These are phyloP conservation scores for Crocidura indochinensis DNA, from an alignment of 2,797 vertebrate species.

Conservation along the genomic window DNA sequence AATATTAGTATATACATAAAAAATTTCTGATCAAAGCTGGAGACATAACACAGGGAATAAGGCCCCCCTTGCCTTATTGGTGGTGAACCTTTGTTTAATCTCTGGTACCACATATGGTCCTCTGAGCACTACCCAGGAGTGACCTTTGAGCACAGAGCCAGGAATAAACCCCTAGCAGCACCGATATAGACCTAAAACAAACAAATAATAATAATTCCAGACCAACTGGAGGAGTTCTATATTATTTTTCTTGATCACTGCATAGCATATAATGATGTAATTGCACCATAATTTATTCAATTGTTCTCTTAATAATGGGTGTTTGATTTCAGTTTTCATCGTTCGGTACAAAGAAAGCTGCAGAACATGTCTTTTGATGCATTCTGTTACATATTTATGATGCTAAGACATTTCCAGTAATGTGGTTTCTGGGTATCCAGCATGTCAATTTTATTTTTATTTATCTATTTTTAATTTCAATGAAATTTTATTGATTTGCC, in stretches of 20 bases:
- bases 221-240: not conserved
- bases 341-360: not conserved
- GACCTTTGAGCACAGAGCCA: too few species aligned
- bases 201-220: not conserved
- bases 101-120: too few species aligned
- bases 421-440: not conserved
- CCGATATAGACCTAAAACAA: too few species aligned
- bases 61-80: too few species aligned
- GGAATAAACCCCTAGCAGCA: too few species aligned
- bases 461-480: not conserved
- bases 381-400: not conserved
- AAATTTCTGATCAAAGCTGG: not conserved
- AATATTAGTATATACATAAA: not conserved
- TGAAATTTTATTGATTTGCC: not conserved
- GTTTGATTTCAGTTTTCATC: constrained; percentile 9
- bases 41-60: too few species aligned
- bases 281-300: not conserved
- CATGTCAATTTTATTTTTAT: not conserved
- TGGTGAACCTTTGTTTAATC: too few species aligned
- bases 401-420: not conserved
- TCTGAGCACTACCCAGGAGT: too few species aligned
- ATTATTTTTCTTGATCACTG: constrained; percentile 24
- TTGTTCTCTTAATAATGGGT: not conserved
- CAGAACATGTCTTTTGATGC: not conserved
- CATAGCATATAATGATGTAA: not conserved